These are phyloP conservation scores for Gortyna flavago DNA, from an alignment of 2,888 invertebrate genomes.

Conservation along the genomic window DNA sequence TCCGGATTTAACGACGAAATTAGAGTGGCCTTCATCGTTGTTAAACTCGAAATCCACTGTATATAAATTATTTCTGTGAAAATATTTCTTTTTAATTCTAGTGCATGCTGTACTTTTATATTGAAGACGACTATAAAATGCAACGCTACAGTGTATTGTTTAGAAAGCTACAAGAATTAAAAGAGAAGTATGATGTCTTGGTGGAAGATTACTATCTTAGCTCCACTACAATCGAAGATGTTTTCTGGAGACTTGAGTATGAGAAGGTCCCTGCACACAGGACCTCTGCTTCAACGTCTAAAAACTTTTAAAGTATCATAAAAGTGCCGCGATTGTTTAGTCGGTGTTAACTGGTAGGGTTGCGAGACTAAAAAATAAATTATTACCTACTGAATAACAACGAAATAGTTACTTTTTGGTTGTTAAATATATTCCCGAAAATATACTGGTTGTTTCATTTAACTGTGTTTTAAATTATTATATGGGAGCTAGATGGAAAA, in stretches of 20 bases:
- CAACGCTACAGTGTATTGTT: slow-evolving; percentile 42
- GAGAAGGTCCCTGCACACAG: neutral
- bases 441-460: slow-evolving; percentile 7
- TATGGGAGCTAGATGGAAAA: neutral
- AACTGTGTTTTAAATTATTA: neutral
- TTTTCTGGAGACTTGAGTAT: slow-evolving; percentile 39
- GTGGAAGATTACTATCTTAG: slow-evolving; percentile 52
- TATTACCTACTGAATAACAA: neutral
- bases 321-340: neutral
- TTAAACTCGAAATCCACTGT: no score
- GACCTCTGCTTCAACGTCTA: no score
- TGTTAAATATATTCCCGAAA: neutral
- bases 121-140: slow-evolving; percentile 22
- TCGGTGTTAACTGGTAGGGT: neutral
- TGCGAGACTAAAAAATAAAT: neutral
- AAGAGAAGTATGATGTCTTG: slow-evolving; percentile 13
- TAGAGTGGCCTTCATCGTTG: no score
- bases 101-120: slow-evolving; percentile 50
- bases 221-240: slow-evolving; percentile 48
- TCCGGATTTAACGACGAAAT: no score
- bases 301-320: neutral
- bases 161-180: slow-evolving; percentile 32
- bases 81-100: slow-evolving; percentile 23
- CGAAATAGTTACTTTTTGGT: neutral
- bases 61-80: neutral